Base-by-base conservation (phyloP, 2,888 invertebrate genomes). In the Tortrix viridana region DNA sequence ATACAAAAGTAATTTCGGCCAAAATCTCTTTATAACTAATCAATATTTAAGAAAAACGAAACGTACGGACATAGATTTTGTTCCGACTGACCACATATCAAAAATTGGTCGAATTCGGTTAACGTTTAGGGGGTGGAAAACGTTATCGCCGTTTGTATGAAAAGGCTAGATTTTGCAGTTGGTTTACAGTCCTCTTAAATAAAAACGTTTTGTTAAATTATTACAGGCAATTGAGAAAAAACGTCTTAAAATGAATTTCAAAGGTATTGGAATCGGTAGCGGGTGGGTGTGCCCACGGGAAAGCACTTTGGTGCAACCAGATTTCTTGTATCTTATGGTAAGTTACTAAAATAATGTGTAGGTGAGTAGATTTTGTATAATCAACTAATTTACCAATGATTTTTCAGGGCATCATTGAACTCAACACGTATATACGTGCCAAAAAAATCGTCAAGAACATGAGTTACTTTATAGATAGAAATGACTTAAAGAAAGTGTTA, bases 241-340 rank as follows among this genome's bases (percentile, higher is more conserved):
- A 62, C 78, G 79, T 20, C 67, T 90, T 3, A 84, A 86, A 69
- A 89, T 90, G 81, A 91, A 91, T 70, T 81, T 91, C 12, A 86
- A 86, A 72, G 91, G 91, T 12, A 85, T 91, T 41, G 91, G 87
- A 1, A 89, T 91, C 47, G 91, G 91, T 2, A 86, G 91, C 26
- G 91, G 88, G 43, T 91, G 89, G 89, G 88, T 91, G 0, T 80
- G 85, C 60, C 91, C 91, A 0, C 87, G 80, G 66, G 88, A 88
- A 69, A 89, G 89, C 63, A 73, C 81, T 49, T 71, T 86, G 60
- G 72, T 78, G 26, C 83, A 85, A 56, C 84, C 89, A 1, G 79
- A 81, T 22, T 87, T 79, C 64, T 73, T 91, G 14, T 91, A 85
- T 61, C 76, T 80, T 49, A 80, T 82, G 81, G 91, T 89, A 74